Conservation (phyloP, 1,140 invertebrate genomes). For the Diorhabda sublineata region DNA sequence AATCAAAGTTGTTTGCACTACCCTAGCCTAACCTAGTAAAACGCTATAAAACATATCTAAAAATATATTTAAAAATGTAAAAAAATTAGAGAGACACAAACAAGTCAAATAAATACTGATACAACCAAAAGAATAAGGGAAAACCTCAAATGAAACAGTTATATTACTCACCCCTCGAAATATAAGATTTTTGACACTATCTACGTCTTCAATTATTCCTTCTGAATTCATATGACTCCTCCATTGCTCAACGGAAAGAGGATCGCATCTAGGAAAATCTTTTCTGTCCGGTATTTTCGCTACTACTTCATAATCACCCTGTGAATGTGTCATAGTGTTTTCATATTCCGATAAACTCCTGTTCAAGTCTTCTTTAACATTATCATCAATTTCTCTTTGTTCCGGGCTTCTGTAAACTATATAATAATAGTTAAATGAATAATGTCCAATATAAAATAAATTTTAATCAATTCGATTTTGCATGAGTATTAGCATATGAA, state of each 20-base stretch:
- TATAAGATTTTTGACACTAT: conserved; percentile 72
- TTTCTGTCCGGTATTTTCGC: conserved; percentile 55
- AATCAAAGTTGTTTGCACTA: too few relatives aligned
- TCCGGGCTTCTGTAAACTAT: conserved; percentile 53
- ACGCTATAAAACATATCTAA: too few relatives aligned
- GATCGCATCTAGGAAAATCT: conserved; percentile 57
- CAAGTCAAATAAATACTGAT: too few relatives aligned
- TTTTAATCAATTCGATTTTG: too few relatives aligned
- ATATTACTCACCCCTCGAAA: conserved; percentile 75
- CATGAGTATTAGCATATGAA: too few relatives aligned
- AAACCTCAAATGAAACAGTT: not conserved
- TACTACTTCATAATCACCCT: conserved; percentile 68
- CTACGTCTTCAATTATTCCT: conserved; percentile 68
- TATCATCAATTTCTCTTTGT: conserved; percentile 51
- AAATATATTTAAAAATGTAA: too few relatives aligned
- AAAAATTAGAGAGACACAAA: too few relatives aligned
- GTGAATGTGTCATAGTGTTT: conserved; percentile 46
- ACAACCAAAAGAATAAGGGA: too few relatives aligned
- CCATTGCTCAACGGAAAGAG: conserved; percentile 78
- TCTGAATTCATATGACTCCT: conserved; percentile 68
- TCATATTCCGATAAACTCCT: conserved; percentile 50
- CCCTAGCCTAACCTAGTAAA: too few relatives aligned
- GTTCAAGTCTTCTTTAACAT: conserved; percentile 57
- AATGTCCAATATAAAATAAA: too few relatives aligned
- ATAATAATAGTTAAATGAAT: not conserved